Evolutionary conservation across 2,113 vertebrate genomes (phyloP).

Genomic region (Dromaius novaehollandiae): DNA sequence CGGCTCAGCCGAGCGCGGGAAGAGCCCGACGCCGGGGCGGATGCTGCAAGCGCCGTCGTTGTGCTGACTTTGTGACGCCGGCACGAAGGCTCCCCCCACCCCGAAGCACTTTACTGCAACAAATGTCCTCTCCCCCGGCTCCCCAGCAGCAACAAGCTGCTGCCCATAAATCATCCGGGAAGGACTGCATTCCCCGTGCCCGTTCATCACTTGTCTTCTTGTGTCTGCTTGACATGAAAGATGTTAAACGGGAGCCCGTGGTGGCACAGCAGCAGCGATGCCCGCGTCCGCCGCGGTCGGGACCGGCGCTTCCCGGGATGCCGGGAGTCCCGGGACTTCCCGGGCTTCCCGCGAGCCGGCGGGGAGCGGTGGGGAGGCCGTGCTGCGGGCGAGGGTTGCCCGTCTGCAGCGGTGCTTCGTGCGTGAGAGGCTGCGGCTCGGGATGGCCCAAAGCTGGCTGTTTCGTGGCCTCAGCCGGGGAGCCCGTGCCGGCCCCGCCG

Average conservation of each 20-base stretch:
- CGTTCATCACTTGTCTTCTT: not conserved
- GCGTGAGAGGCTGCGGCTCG: no score
- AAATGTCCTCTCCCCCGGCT: not conserved
- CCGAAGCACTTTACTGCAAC: not conserved
- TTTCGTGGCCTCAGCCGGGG: no score
- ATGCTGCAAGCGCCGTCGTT: no score
- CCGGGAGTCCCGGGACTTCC: no score
- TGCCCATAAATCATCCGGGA: constrained; percentile 42
- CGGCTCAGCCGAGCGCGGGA: fast-evolving
- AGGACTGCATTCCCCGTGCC: not conserved
- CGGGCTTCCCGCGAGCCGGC: not conserved
- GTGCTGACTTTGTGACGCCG: no score
- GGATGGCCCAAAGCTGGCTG: no score
- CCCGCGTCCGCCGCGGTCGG: constrained; percentile 63
- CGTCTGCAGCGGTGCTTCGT: no score
- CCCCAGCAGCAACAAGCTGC: not conserved
- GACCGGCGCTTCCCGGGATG: no score
- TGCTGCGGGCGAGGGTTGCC: no score
- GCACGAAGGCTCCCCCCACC: not conserved
- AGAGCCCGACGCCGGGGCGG: not conserved
- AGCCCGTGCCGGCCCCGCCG: no score
- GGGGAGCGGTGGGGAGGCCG: fast-evolving
- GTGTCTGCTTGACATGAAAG: constrained; percentile 11
- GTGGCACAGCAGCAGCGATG: not conserved
- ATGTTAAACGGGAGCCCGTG: not conserved